Conservation (phyloP, 2,888 invertebrate species). For the Drosophila tripunctata region DNA sequence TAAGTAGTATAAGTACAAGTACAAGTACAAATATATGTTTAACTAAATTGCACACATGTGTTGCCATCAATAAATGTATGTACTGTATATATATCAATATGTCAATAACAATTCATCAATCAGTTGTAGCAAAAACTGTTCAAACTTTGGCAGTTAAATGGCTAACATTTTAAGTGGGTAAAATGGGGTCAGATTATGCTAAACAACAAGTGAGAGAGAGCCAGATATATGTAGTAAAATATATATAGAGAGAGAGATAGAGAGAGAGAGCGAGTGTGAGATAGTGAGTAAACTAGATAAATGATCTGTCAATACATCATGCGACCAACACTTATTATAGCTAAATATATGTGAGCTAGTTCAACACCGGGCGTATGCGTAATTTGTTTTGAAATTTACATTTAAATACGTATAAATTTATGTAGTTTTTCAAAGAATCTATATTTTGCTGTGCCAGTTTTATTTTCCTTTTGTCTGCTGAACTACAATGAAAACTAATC, state of each 20-base stretch:
- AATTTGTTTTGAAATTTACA: conserved; percentile 29
- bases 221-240: conserved; percentile 22
- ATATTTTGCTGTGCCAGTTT: conserved; percentile 18
- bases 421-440: background rate
- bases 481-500: conserved; percentile 9
- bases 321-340: conserved; percentile 55
- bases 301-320: conserved; percentile 56
- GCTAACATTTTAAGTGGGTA: conserved; percentile 18
- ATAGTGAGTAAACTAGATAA: conserved; percentile 42
- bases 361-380: conserved; percentile 50
- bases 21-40: no score
- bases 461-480: background rate
- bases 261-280: conserved; percentile 23
- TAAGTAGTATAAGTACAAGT: background rate
- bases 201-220: conserved; percentile 44
- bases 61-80: conserved; percentile 46
- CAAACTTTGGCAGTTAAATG: conserved; percentile 51
- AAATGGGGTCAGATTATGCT: conserved; percentile 17
- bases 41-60: conserved; percentile 54
- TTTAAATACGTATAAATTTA: conserved; percentile 12
- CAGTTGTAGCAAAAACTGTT: conserved; percentile 38
- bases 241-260: no score
- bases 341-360: conserved; percentile 17
- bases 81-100: conserved; percentile 29
- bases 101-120: conserved; percentile 53